Evolutionary conservation across 2,113 vertebrate genomes (phyloP).

Genomic region (Cynocephalus volans): DNA sequence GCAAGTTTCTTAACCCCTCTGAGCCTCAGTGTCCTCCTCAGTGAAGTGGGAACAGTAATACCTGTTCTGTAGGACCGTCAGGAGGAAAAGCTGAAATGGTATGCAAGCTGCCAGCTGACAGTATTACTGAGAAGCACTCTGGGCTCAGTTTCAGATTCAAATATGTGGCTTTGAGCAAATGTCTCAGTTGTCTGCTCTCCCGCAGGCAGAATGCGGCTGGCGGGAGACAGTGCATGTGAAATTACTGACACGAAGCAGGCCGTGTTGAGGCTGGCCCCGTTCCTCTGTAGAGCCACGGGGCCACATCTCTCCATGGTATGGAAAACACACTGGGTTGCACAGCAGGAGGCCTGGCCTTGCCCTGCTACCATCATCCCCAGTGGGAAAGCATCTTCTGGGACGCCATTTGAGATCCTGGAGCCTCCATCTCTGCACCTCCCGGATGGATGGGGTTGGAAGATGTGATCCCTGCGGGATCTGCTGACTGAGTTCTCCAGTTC

Average conservation of each 20-base stretch:
- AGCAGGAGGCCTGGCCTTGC: too few species aligned
- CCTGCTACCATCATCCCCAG: neutral
- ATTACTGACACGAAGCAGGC: neutral
- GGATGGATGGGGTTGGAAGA: rapidly evolving
- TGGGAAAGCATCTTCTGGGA: neutral
- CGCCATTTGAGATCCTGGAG: too few species aligned
- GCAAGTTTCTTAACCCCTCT: neutral
- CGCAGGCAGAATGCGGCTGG: neutral
- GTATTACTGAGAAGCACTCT: rapidly evolving
- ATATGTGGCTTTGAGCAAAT: neutral
- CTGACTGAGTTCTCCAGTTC: rapidly evolving
- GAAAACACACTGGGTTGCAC: rapidly evolving
- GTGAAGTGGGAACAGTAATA: neutral
- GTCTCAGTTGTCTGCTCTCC: neutral
- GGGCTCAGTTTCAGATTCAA: neutral
- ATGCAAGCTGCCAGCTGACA: rapidly evolving
- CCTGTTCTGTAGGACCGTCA: neutral
- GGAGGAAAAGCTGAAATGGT: neutral
- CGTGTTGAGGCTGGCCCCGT: neutral
- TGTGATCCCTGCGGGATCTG: rapidly evolving
- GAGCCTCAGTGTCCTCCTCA: neutral
- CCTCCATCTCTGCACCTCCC: neutral
- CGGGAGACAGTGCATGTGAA: rapidly evolving
- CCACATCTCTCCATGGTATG: too few species aligned
- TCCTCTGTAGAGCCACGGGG: neutral